Evolutionary conservation across 2,113 vertebrate species (phyloP).

Genomic region (Tupaia chinensis): DNA sequence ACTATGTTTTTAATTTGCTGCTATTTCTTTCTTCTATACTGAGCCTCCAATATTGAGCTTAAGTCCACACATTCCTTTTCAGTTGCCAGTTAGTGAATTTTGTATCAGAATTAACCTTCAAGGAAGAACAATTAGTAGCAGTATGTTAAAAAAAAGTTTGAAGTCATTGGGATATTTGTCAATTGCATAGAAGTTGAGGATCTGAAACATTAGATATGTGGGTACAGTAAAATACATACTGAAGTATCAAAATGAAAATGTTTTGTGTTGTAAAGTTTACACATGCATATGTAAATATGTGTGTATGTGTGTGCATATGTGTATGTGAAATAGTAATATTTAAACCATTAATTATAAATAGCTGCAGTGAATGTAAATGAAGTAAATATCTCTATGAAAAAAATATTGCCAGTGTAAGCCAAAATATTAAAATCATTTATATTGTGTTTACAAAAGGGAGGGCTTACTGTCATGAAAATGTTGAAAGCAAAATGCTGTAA

Average conservation of each 20-base stretch:
- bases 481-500: not conserved
- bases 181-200: not conserved
- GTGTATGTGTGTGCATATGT: not conserved
- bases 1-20: not conserved
- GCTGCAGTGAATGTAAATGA: not conserved
- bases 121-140: not conserved
- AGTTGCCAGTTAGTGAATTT: not conserved
- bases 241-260: slow-evolving; percentile 11
- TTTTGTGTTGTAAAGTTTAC: not conserved
- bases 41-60: not conserved
- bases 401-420: not conserved
- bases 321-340: not conserved
- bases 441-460: not conserved
- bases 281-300: not conserved
- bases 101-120: not conserved
- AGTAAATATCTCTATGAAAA: not conserved
- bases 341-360: slow-evolving; percentile 16
- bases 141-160: not conserved
- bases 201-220: not conserved
- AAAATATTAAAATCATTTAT: slow-evolving; percentile 9
- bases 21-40: not conserved
- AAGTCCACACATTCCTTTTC: not conserved
- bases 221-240: not conserved
- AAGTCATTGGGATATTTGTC: not conserved
- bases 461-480: not conserved